Conservation (phyloP, 2,888 invertebrate genomes). For the Mactromeris polynyma region DNA sequence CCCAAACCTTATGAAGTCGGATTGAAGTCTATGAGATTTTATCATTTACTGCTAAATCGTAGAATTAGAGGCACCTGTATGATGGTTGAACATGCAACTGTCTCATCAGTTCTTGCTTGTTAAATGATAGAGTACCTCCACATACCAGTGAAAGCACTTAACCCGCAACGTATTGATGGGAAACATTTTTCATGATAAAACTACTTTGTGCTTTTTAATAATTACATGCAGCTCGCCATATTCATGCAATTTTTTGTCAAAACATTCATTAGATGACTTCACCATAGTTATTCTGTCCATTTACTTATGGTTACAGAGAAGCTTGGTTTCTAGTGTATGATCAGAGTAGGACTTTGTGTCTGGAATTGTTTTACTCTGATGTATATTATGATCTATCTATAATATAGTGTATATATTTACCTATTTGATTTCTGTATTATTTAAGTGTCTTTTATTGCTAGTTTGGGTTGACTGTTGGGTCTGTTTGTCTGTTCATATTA, state of each 20-base stretch:
- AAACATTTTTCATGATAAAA: background rate
- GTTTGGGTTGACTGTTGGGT: background rate
- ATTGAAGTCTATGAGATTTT: background rate
- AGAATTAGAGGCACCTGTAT: background rate
- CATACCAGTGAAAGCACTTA: slow-evolving; percentile 56
- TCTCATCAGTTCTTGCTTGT: slow-evolving; percentile 33
- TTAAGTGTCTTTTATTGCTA: background rate
- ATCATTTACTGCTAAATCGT: slow-evolving; percentile 1
- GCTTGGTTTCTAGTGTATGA: background rate
- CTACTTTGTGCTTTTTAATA: background rate
- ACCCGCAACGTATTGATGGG: background rate
- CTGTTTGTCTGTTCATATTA: background rate
- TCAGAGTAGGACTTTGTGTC: background rate
- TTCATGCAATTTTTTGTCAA: background rate
- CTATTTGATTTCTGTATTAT: background rate
- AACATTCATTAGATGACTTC: background rate
- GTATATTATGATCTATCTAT: background rate
- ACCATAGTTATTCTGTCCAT: background rate
- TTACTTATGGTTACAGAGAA: background rate
- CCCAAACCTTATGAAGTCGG: slow-evolving; percentile 4
- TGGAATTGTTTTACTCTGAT: background rate
- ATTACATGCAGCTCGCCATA: background rate
- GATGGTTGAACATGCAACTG: slow-evolving; percentile 37
- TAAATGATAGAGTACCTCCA: slow-evolving; percentile 51
- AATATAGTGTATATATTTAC: background rate